A percentile compares a stretch with the other conserved stretches of the same genome.
Evolutionary conservation across 2,797 vertebrate genomes (phyloP).

Genomic region (Rhincodon typus): DNA sequence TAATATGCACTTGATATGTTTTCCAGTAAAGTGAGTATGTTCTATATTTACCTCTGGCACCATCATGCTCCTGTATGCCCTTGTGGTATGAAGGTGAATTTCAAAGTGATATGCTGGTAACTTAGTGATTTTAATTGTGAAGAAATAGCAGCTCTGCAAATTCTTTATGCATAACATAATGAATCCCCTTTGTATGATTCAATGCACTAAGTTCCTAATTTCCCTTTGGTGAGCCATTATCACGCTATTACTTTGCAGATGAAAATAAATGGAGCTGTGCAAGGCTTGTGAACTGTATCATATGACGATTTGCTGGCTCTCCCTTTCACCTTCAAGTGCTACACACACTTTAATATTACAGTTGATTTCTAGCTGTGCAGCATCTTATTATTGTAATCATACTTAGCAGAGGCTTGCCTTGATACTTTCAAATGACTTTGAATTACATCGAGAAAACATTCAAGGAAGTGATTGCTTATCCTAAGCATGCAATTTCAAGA

Average conservation of each 20-base stretch:
- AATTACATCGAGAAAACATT: background rate
- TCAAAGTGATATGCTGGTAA: background rate
- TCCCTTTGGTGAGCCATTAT: background rate
- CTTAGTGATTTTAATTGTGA: background rate
- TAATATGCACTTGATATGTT: slow-evolving; percentile 26
- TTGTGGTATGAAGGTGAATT: background rate
- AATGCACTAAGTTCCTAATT: background rate
- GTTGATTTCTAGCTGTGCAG: background rate
- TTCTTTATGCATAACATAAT: background rate
- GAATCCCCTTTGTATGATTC: background rate
- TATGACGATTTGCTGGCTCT: background rate
- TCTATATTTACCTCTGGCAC: slow-evolving; percentile 4
- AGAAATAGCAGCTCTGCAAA: background rate
- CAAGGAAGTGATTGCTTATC: background rate
- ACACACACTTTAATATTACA: background rate
- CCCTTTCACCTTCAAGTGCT: background rate
- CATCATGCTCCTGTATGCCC: background rate
- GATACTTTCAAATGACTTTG: background rate
- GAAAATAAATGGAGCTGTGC: background rate
- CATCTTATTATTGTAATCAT: background rate
- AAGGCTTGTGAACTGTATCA: too few species aligned
- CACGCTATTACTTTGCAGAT: background rate
- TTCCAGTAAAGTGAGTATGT: background rate
- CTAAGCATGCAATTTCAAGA: background rate
- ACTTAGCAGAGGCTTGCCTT: background rate